These are phyloP conservation scores for Pangasianodon hypophthalmus DNA, from an alignment of 2,113 vertebrate genomes.

Conservation along the genomic window DNA sequence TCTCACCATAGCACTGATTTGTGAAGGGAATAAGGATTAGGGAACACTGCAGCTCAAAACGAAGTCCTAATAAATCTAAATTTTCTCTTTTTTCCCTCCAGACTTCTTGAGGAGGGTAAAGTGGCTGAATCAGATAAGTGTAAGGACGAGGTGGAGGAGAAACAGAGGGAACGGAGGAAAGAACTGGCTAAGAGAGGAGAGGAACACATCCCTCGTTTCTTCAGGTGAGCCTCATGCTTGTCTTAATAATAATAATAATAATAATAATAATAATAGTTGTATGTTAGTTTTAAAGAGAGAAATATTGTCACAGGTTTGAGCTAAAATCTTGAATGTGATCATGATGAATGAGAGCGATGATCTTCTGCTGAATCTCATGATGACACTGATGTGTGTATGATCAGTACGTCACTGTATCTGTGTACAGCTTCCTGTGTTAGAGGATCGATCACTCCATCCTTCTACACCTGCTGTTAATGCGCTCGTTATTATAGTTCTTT, in stretches of 20 bases:
- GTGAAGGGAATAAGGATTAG: background rate
- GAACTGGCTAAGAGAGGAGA: slow-evolving; percentile 87
- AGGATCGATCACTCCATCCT: background rate
- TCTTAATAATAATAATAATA: background rate
- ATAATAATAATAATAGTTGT: background rate
- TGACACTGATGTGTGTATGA: background rate
- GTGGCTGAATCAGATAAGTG: slow-evolving; percentile 80
- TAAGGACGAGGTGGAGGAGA: slow-evolving; percentile 88
- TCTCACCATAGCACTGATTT: background rate
- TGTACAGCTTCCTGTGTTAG: background rate
- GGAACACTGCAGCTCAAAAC: background rate
- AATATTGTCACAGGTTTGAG: background rate
- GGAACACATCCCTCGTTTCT: slow-evolving; percentile 84
- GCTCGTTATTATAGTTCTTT: no score
- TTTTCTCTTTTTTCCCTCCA: slow-evolving; percentile 53
- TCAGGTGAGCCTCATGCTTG: slow-evolving; percentile 74
- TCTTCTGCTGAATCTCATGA: background rate
- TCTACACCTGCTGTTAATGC: background rate
- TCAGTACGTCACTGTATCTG: background rate
- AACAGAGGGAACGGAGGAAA: slow-evolving; percentile 84
- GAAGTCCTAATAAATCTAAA: background rate
- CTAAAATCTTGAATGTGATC: background rate
- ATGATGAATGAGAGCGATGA: background rate
- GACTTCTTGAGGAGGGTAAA: slow-evolving; percentile 88
- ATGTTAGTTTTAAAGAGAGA: no score